Base-by-base conservation (phyloP, 1,140 invertebrate species). In the Radopholus similis region DNA sequence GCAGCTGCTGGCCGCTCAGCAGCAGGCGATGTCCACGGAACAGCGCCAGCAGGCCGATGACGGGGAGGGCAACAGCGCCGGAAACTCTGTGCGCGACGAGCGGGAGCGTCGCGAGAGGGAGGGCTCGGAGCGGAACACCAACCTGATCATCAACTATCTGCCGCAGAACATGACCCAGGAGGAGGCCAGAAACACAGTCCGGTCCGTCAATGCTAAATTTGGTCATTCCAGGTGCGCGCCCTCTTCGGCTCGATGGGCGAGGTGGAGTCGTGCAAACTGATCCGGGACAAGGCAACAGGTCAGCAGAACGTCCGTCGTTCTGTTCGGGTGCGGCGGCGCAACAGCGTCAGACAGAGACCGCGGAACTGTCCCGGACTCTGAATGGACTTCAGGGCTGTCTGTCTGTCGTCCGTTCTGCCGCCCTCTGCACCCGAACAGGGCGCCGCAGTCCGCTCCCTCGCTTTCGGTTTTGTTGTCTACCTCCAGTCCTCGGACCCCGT, bases 81-180 rank as follows among this genome's bases (percentile, higher is more conserved):
- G n/a, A n/a, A n/a, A n/a, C n/a, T n/a, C n/a, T n/a, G n/a, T n/a
- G 54, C 26, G 15, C 9, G 18, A 59, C n/a, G 53, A 47, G 54
- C 56, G 40, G 40, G 53, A 62, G 34, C 34, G 21, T 28, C 53
- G 23, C 30, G 53, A 67, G 21, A 44, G 42, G 23, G 37, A 49
- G 21, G 35, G 30, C 11, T 57, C 30, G n/a, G 73, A 74, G 38
- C 32, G 54, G 30, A 72, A 65, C 21, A 86, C 85, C n/a, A 99
- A 99, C 86, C 88, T 99, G 71, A 98, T 99, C 83, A 95, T 99
- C 74, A 98, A 99, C 85, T 99, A 99, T 85, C 87, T 99, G 81
- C 95, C 95, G 53, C 95, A 98, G 86, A 95, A 91, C 63, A 98
- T 98, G 96, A 95, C 93, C 30, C 95, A 98, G 85, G 95, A 98